phyloP scores from a whole-genome alignment of 2,113 vertebrate species.

The Marmota flaviventris region DNA sequence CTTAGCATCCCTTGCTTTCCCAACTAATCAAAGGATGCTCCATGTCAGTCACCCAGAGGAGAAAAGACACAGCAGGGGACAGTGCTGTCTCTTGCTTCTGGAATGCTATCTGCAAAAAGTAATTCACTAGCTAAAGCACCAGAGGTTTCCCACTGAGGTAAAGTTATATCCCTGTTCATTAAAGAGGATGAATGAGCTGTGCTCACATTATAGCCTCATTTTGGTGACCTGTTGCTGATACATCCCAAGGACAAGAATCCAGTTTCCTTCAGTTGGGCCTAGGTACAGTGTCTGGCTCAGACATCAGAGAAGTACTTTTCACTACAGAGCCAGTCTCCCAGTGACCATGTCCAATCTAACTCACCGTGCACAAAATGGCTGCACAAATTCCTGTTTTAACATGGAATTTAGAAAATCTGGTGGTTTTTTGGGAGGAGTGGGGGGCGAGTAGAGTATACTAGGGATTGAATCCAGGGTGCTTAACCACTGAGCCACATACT shows the following conservation, averaged over 20 bases:
- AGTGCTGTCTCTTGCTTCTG: neutral
- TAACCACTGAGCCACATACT: neutral
- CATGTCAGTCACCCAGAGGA: no score
- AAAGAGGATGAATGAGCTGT: neutral
- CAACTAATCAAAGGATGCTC: neutral
- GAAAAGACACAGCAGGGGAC: neutral
- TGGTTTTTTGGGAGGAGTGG: neutral
- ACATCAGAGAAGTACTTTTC: slow-evolving; percentile 61
- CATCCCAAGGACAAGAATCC: neutral
- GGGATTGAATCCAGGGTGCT: neutral
- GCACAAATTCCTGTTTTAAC: neutral
- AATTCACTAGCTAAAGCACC: neutral
- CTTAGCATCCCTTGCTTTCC: neutral
- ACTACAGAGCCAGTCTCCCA: neutral
- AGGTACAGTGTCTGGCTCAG: slow-evolving; percentile 62
- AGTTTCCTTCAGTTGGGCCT: neutral
- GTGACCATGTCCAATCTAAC: neutral
- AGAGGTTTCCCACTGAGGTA: neutral
- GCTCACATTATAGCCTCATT: slow-evolving; percentile 84
- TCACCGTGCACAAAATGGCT: neutral
- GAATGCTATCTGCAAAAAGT: neutral
- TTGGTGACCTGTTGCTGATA: slow-evolving; percentile 85
- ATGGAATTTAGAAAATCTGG: neutral
- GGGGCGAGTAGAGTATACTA: no score
- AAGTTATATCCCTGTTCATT: neutral